Conservation (phyloP, 2,888 invertebrate genomes). For the Heteromyza rotundicornis region DNA sequence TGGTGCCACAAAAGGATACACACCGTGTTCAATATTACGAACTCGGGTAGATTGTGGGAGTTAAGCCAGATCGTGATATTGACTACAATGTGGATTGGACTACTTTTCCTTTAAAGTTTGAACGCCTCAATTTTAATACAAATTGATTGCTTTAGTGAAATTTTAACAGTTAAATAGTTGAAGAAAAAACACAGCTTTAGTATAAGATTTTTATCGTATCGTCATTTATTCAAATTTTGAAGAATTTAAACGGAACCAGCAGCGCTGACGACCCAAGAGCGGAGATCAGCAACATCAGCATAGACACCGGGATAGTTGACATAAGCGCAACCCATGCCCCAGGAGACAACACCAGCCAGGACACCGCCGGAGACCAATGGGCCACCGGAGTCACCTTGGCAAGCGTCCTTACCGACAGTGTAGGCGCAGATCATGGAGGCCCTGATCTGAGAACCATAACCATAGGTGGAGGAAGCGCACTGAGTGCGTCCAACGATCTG, state of each 20-base stretch:
- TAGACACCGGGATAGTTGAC: constrained; percentile 48
- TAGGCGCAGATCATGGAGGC: constrained; percentile 45
- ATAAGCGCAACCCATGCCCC: constrained; percentile 51
- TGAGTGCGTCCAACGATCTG: constrained; percentile 52
- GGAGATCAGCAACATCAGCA: constrained; percentile 38
- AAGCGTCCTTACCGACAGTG: constrained; percentile 41
- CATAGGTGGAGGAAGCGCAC: constrained; percentile 61
- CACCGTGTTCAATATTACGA: no score
- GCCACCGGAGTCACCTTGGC: constrained; percentile 57
- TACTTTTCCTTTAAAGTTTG: no score
- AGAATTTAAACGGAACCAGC: constrained; percentile 25
- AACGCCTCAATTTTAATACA: no score
- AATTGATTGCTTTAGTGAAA: no score
- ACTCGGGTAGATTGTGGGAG: no score
- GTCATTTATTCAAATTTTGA: no score
- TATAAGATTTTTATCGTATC: no score
- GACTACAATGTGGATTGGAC: no score
- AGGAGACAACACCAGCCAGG: constrained; percentile 53
- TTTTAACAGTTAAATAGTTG: no score
- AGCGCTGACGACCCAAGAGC: constrained; percentile 33
- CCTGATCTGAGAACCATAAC: constrained; percentile 35
- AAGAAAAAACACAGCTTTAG: no score
- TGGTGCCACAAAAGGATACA: no score
- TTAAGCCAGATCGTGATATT: no score
- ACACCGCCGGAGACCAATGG: constrained; percentile 43